Percentiles rank a stretch among this genome's conserved stretches.
Evolutionary conservation across 2,797 vertebrate species (phyloP).

Genomic region (Pseudochromis fuscus): DNA sequence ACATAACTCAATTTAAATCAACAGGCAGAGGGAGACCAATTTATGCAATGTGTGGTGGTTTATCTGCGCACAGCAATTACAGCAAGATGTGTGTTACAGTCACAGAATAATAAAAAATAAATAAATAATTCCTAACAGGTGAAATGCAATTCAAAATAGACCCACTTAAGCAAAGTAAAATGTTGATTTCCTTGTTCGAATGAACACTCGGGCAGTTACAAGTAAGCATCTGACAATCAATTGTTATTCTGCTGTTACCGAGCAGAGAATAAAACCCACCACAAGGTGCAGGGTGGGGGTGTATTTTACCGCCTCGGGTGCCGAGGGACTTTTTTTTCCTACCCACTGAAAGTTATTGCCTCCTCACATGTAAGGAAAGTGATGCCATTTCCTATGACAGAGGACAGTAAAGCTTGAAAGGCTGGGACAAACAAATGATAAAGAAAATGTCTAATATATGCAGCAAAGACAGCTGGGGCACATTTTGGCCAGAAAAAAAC

Average conservation of each 20-base stretch:
- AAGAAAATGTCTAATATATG: conserved; percentile 48
- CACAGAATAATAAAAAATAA: conserved; percentile 16
- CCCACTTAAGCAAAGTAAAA: conserved; percentile 30
- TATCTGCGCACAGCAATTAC: conserved; percentile 38
- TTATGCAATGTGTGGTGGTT: conserved; percentile 25
- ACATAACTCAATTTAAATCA: conserved; percentile 32
- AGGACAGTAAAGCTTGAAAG: conserved; percentile 27
- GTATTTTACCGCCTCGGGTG: conserved; percentile 12
- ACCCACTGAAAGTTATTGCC: conserved; percentile 16
- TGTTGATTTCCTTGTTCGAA: conserved; percentile 21
- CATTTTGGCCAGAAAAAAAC: conserved; percentile 59
- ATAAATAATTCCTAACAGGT: conserved; percentile 19
- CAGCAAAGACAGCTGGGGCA: conserved; percentile 64
- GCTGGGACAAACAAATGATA: conserved; percentile 23
- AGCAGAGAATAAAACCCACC: conserved; percentile 28
- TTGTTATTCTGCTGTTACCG: conserved; percentile 4
- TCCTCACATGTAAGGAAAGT: conserved; percentile 32
- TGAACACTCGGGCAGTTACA: neutral
- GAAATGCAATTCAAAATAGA: conserved; percentile 35
- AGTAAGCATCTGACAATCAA: conserved; percentile 20
- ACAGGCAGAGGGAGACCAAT: conserved; percentile 32
- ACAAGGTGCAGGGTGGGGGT: neutral
- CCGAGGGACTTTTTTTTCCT: neutral
- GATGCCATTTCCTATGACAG: conserved; percentile 35
- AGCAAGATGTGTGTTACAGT: conserved; percentile 29